These are phyloP conservation scores for Toxotes chatareus DNA, from an alignment of 2,113 vertebrate species.

Conservation along the genomic window DNA sequence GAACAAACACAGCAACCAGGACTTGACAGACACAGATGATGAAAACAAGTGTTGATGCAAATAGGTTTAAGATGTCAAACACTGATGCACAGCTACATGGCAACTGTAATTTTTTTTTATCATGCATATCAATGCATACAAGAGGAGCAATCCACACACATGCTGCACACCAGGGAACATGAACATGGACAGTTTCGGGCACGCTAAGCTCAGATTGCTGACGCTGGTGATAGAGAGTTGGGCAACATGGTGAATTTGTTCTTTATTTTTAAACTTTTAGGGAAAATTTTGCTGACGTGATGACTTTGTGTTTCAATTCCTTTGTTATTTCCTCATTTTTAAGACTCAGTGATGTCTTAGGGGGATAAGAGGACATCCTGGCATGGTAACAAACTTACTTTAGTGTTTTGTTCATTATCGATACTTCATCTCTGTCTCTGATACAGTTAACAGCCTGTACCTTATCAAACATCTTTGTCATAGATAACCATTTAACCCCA, in stretches of 20 bases:
- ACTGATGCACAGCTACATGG: background rate
- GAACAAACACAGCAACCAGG: background rate
- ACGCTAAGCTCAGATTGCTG: background rate
- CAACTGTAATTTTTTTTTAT: background rate
- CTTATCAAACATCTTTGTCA: background rate
- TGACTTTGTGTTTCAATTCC: constrained; percentile 42
- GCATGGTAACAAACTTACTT: background rate
- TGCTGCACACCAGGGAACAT: background rate
- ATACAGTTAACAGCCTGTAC: background rate
- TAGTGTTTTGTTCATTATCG: constrained; percentile 12
- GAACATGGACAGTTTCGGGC: background rate
- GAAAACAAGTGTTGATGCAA: background rate
- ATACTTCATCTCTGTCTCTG: background rate
- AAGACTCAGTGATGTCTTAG: background rate
- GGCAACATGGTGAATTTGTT: background rate
- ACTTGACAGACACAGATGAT: background rate
- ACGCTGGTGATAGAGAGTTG: background rate
- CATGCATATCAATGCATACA: background rate
- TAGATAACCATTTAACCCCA: background rate
- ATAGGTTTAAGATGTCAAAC: background rate
- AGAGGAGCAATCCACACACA: background rate
- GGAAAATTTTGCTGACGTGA: constrained; percentile 29
- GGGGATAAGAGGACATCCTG: background rate
- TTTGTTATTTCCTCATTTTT: constrained; percentile 2
- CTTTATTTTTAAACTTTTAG: background rate